Evolutionary conservation across 2,113 vertebrate genomes (phyloP).

Genomic region (Onychorhynchus coronatus): DNA sequence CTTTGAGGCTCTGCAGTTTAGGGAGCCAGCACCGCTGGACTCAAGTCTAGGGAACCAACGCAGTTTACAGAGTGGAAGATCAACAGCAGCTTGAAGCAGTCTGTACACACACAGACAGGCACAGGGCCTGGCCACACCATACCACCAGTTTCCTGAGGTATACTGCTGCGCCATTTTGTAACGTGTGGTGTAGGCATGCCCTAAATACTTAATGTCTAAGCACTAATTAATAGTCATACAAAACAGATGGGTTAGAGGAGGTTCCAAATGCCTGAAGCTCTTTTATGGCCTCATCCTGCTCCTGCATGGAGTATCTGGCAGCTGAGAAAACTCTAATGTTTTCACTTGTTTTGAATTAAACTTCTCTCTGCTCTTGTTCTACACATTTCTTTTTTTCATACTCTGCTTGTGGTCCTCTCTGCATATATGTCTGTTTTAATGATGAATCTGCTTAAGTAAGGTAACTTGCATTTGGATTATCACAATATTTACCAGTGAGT

Average conservation of each 20-base stretch:
- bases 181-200: background rate
- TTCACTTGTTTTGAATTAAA: background rate
- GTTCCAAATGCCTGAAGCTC: background rate
- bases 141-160: background rate
- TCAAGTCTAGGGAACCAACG: accelerated
- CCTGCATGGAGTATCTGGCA: background rate
- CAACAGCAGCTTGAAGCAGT: accelerated
- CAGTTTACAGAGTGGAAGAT: background rate
- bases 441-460: background rate
- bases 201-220: background rate
- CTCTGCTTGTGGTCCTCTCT: background rate
- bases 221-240: background rate
- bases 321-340: background rate
- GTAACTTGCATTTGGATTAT: background rate
- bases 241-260: constrained; percentile 28
- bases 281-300: background rate
- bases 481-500: background rate
- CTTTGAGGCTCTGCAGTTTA: background rate
- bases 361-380: background rate
- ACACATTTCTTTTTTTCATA: background rate
- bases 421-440: background rate
- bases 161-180: background rate
- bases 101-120: background rate
- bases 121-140: background rate
- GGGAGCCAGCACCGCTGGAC: background rate